Percentiles rank a stretch among this genome's conserved stretches.
Evolutionary conservation across 1,140 invertebrate genomes (phyloP).

Genomic region (Pachyrhynchus sulphureomaculatus): DNA sequence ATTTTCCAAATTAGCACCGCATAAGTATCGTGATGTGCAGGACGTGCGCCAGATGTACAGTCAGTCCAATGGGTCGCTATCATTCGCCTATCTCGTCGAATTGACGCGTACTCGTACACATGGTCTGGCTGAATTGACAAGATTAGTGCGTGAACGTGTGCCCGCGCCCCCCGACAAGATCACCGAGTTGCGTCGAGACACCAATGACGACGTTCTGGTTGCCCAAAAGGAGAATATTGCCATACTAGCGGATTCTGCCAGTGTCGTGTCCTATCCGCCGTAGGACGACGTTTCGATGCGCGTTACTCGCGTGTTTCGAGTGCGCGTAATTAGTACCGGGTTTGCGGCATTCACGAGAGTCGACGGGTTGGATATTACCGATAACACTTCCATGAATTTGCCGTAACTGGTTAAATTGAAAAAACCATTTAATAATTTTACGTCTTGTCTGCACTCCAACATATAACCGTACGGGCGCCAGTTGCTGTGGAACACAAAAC

Average conservation of each 20-base stretch:
- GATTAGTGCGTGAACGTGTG: neutral
- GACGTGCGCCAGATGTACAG: neutral
- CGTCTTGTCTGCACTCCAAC: neutral
- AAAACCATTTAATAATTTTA: neutral
- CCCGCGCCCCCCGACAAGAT: neutral
- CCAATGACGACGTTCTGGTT: neutral
- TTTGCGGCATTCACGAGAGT: neutral
- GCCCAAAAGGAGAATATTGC: neutral
- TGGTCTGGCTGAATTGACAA: neutral
- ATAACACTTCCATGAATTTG: neutral
- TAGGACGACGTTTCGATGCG: neutral
- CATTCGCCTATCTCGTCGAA: neutral
- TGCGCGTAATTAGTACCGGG: neutral
- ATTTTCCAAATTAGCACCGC: neutral
- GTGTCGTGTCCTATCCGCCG: neutral
- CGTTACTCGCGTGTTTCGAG: neutral
- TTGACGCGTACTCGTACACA: neutral
- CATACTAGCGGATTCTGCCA: neutral
- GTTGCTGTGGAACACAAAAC: neutral
- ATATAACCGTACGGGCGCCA: neutral
- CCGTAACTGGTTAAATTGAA: neutral
- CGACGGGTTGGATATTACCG: neutral
- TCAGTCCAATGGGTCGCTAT: neutral
- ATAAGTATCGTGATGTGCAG: neutral
- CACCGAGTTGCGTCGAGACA: neutral